These are phyloP conservation scores for Tychaedon coryphoeus DNA, from an alignment of 2,113 vertebrate species.

Conservation along the genomic window DNA sequence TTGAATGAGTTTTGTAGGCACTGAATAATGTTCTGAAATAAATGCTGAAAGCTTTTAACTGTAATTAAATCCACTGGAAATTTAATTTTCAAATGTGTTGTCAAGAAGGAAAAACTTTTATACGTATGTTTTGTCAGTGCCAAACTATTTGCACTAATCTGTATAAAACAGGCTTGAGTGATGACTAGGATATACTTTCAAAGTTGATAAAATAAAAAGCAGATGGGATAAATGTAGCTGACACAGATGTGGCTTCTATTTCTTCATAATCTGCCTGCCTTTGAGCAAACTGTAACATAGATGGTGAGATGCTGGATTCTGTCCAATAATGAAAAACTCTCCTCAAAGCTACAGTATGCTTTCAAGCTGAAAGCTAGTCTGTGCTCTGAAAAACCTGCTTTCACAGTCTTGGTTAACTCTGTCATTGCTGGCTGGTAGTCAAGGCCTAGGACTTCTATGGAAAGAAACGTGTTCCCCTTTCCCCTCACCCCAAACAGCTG, in stretches of 20 bases:
- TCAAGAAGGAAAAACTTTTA: neutral
- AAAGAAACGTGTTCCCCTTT: neutral
- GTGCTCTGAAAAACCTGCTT: neutral
- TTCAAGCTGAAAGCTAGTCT: neutral
- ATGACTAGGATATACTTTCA: conserved; percentile 29
- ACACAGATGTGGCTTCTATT: conserved; percentile 32
- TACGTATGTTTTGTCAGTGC: neutral
- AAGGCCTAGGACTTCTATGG: rapidly evolving
- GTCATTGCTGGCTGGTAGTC: neutral
- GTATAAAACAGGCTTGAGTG: neutral
- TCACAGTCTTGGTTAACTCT: neutral
- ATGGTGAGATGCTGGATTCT: conserved; percentile 30
- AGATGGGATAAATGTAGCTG: conserved; percentile 44
- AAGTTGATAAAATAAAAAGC: conserved; percentile 63
- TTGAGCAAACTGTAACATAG: conserved; percentile 37
- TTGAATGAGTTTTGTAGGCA: neutral
- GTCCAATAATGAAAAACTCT: conserved; percentile 11
- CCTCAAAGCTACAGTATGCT: conserved; percentile 2
- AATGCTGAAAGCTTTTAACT: neutral
- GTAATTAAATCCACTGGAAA: conserved; percentile 2
- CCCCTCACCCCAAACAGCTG: neutral
- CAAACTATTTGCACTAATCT: conserved; percentile 20
- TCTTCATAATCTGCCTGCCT: conserved; percentile 38
- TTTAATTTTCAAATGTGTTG: neutral
- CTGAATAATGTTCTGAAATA: neutral